phyloP scores from a whole-genome alignment of 2,797 vertebrate genomes.

The Hybognathus amarus region DNA sequence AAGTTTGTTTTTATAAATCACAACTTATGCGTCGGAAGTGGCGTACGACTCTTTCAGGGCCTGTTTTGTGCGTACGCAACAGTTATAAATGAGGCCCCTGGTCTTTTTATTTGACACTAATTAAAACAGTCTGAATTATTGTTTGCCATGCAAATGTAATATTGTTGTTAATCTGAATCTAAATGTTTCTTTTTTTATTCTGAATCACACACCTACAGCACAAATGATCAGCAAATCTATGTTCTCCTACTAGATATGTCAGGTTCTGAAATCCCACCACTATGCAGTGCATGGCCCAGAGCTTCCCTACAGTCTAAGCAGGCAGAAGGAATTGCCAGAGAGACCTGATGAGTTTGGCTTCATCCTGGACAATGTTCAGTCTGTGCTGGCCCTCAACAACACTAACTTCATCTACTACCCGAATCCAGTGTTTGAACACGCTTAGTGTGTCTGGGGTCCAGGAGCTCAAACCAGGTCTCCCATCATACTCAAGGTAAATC shows the following conservation, averaged over 20 bases:
- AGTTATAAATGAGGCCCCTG: too few relatives aligned
- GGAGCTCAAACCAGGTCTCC: slow-evolving; percentile 96
- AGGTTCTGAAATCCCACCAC: slow-evolving; percentile 88
- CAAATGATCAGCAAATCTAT: background rate
- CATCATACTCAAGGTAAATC: slow-evolving; percentile 91
- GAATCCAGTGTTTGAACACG: slow-evolving; percentile 92
- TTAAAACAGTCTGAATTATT: background rate
- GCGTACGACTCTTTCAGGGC: too few relatives aligned
- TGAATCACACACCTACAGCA: background rate
- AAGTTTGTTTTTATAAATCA: too few relatives aligned
- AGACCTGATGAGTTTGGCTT: slow-evolving; percentile 96
- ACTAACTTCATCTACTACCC: slow-evolving; percentile 96
- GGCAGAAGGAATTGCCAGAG: slow-evolving; percentile 82
- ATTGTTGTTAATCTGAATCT: background rate
- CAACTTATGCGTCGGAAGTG: too few relatives aligned
- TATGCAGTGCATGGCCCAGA: slow-evolving; percentile 94
- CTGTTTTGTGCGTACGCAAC: too few relatives aligned
- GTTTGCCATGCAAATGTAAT: background rate
- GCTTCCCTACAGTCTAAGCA: slow-evolving; percentile 80
- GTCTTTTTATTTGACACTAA: too few relatives aligned
- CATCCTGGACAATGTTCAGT: slow-evolving; percentile 92
- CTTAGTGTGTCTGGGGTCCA: slow-evolving; percentile 89
- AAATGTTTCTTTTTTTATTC: background rate
- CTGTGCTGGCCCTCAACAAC: slow-evolving; percentile 90
- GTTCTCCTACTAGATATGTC: slow-evolving; percentile 79